Evolutionary conservation across 2,888 invertebrate genomes (phyloP).

Genomic region (Phymatocera aterrima): DNA sequence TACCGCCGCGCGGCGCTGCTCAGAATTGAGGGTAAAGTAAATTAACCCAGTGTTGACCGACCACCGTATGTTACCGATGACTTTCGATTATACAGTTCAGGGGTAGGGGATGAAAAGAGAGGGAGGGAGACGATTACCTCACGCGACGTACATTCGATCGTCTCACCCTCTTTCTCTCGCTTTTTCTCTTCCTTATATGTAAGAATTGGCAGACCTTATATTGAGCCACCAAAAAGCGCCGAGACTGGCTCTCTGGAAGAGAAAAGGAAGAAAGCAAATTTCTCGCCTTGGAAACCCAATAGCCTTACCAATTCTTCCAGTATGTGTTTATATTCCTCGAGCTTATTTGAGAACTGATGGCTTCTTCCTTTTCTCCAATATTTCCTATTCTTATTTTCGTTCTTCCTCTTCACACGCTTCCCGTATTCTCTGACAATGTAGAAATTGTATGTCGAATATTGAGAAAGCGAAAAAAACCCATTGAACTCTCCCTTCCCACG

Average conservation of each 20-base stretch:
- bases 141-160: background rate
- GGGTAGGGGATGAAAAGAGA: background rate
- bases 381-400: background rate
- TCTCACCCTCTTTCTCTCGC: background rate
- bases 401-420: too few species aligned
- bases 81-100: slow-evolving; percentile 62
- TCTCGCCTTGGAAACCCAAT: background rate
- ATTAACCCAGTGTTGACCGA: slow-evolving; percentile 66
- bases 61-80: slow-evolving; percentile 65
- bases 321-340: background rate
- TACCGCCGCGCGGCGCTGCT: too few species aligned
- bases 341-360: background rate
- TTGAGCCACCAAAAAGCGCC: background rate
- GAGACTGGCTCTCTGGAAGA: background rate
- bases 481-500: too few species aligned
- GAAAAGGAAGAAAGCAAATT: too few species aligned
- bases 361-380: background rate
- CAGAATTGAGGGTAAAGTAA: slow-evolving; percentile 64
- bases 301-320: background rate
- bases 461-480: too few species aligned
- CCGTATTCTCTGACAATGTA: too few species aligned
- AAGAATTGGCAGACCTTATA: slow-evolving; percentile 5
- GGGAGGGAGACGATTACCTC: slow-evolving; percentile 57
- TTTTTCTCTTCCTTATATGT: background rate
- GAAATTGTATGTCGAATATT: too few species aligned